phyloP scores from a whole-genome alignment of 2,888 invertebrate species.

The Papilio gigon region DNA sequence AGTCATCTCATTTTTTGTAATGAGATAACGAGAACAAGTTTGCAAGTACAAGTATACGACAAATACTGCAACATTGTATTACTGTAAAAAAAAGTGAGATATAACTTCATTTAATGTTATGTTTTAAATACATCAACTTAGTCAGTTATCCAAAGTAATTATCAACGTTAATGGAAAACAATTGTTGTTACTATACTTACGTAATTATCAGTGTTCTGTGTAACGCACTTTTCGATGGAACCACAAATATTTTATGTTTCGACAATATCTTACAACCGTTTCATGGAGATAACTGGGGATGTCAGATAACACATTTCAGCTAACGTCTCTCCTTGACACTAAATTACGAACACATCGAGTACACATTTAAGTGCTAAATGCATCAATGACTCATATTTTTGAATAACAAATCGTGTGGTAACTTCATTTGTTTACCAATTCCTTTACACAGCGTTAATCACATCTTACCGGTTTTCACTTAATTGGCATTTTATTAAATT shows the following conservation, averaged over 20 bases:
- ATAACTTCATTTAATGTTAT: too few species aligned
- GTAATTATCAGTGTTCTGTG: too few species aligned
- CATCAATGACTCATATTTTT: conserved; percentile 60
- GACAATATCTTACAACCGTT: conserved; percentile 26
- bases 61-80: too few species aligned
- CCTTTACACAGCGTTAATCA: conserved; percentile 38
- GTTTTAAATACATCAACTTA: too few species aligned
- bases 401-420: conserved; percentile 46
- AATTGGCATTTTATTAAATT: conserved; percentile 13
- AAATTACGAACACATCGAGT: conserved; percentile 56
- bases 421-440: conserved; percentile 47
- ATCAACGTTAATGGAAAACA: too few species aligned
- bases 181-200: conserved; percentile 25
- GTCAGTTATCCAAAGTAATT: too few species aligned
- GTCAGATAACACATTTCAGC: conserved; percentile 41
- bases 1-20: too few species aligned
- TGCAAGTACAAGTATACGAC: too few species aligned
- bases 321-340: conserved; percentile 64
- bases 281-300: conserved; percentile 39
- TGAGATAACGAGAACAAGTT: too few species aligned
- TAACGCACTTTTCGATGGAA: conserved; percentile 6
- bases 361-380: conserved; percentile 54
- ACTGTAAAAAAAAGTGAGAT: too few species aligned
- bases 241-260: conserved; percentile 6
- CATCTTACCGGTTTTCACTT: conserved; percentile 15